Base-by-base conservation (phyloP, 2,113 vertebrate species). In the Colinus virginianus region DNA sequence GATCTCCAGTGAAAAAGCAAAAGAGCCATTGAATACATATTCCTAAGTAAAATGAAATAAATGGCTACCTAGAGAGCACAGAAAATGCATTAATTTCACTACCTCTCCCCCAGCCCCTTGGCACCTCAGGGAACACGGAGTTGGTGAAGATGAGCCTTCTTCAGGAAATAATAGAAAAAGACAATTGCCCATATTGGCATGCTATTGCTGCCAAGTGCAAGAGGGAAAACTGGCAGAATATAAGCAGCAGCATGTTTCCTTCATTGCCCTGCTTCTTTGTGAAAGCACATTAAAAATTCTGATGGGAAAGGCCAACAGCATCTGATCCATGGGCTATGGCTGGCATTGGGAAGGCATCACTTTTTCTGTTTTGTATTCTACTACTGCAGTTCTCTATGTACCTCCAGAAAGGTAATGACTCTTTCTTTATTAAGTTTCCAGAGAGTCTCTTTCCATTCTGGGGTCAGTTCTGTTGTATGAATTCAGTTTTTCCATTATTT, bases 401-500 rank as follows among this genome's bases (percentile, higher is more conserved):
- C 40, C 58, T 70, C 55, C 66, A 70, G 36, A 64, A 82, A 95
- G 64, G 87, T 93, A 96, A 95, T 68, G 63, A 91, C 81, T 72
- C 62, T 90, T 90, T 94, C 62, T 90, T 90, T 94, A 91, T 95
- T 88, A 90, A 21, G 16, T 71, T 94, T 91, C 77, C 79, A 95
- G 66, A 91, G 82, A 86, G 76, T 84, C 85, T 43, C 51, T 84
- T 96, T 94, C 77, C 90, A 90, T 86, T 94, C 64, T 81, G 77
- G 40, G 69, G 85, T 89, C 89, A 85, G 61, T 90, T 92, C 78
- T 91, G 70, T 80, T 92, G 71, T 49, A 68, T 68, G 83, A 83
- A 79, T 90, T 92, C 51, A 32, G 85, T 90, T 93, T 92, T 96
- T 64, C 79, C 82, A 75, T 93, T 91, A 93, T 95, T 95, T 90